Base-by-base conservation (phyloP, 2,797 vertebrate genomes). In the Rhynchonycteris naso region DNA sequence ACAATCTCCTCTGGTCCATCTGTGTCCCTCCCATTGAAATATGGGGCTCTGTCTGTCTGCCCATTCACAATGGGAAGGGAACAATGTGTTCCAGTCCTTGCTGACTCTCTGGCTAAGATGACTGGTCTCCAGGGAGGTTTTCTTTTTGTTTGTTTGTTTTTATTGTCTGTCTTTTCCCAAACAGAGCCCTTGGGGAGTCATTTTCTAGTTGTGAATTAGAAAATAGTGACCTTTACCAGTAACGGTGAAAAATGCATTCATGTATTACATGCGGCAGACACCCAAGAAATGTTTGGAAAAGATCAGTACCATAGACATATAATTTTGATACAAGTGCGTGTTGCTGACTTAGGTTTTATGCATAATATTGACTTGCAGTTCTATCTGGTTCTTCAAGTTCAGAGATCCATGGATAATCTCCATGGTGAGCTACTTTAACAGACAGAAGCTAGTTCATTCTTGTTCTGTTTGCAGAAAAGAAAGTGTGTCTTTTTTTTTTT, bases 191-290 rank as follows among this genome's bases (percentile, higher is more conserved):
- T 56, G 47, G 50, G 69, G 43, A 80, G 26, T 94, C 19, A 28
- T 94, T 87, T 93, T 87, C 75, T 76, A 26, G 15, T 76, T 85
- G 78, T 88, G 66, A 88, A 78, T 95, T 74, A 92, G 82, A 84
- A 93, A 93, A 84, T 18, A 66, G 33, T 93, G 79, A 95, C 66
- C 61, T 74, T 90, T 88, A 43, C 33, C 10, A 28, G 35, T 26
- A 58, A 87, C 24, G 74, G 30, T 58, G 7, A 52, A 81, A 78
- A 88, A 82, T 76, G 66, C 72, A 38, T 84, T n/a, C 50, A 74
- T n/a, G n/a, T n/a, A n/a, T 74, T 38, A 24, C 28, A 11, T 21
- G 30, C 30, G 22, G 3, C 30, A 14, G 8, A 28, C 4, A 6
- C 61, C 71, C 7, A 56, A 43, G 35, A 58, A 47, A n/a, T 26